Evolutionary conservation across 2,888 invertebrate genomes (phyloP).

Genomic region (Mimachlamys varia): DNA sequence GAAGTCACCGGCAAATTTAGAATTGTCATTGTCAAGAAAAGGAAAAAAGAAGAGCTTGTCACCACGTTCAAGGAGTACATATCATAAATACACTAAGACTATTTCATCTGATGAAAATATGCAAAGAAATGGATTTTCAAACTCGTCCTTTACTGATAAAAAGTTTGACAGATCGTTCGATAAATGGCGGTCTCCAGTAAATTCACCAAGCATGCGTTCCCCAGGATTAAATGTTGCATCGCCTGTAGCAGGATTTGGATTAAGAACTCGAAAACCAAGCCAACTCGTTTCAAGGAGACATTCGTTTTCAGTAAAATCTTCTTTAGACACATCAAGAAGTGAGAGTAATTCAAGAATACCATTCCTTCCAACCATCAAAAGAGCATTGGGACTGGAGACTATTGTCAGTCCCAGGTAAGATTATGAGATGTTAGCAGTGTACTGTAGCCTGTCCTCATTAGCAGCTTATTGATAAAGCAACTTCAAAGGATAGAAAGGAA

Average conservation of each 20-base stretch:
- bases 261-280: conserved; percentile 34
- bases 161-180: conserved; percentile 37
- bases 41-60: background rate
- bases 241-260: background rate
- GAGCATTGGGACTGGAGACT: conserved; percentile 67
- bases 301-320: conserved; percentile 40
- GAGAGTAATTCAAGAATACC: conserved; percentile 46
- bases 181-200: background rate
- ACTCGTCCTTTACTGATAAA: conserved; percentile 41
- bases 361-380: conserved; percentile 71
- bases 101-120: conserved; percentile 13
- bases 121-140: conserved; percentile 40
- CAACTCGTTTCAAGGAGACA: conserved; percentile 37
- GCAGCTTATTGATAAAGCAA: too few species aligned
- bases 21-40: conserved; percentile 30
- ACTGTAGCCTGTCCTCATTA: too few species aligned
- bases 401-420: conserved; percentile 23
- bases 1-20: conserved; percentile 20
- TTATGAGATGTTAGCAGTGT: too few species aligned
- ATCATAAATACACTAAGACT: background rate
- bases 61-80: background rate
- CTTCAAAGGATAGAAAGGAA: too few species aligned
- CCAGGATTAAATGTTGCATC: background rate
- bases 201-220: background rate
- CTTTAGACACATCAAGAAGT: background rate